These are phyloP conservation scores for Trichoplusia ni DNA, from an alignment of 1,140 invertebrate species.

Conservation along the genomic window DNA sequence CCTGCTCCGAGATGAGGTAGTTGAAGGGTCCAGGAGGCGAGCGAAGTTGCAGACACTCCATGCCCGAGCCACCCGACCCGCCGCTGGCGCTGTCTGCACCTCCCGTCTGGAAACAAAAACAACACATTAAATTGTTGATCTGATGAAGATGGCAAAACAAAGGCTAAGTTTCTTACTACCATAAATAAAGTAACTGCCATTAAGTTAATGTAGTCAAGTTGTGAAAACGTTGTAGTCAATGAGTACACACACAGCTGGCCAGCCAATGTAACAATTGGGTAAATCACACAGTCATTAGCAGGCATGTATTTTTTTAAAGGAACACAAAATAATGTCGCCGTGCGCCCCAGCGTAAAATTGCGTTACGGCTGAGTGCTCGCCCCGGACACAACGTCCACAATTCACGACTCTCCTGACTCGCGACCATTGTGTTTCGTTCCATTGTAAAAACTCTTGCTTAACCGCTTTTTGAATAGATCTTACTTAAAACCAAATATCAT, in stretches of 20 bases:
- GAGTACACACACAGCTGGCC: background rate
- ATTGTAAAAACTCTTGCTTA: conserved; percentile 45
- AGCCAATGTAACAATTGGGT: conserved; percentile 10
- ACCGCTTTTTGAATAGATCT: conserved; percentile 29
- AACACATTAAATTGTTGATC: background rate
- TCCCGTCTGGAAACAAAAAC: conserved; percentile 66
- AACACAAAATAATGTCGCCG: conserved; percentile 40
- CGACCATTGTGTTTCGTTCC: conserved; percentile 48
- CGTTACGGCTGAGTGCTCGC: conserved; percentile 43
- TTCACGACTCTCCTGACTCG: conserved; percentile 41
- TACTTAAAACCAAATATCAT: conserved; percentile 6
- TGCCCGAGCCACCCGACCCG: conserved; percentile 83
- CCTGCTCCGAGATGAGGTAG: conserved; percentile 91
- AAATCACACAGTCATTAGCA: conserved; percentile 24
- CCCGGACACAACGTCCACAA: conserved; percentile 38
- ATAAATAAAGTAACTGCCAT: too few species aligned
- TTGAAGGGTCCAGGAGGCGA: conserved; percentile 86
- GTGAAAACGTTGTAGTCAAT: too few species aligned
- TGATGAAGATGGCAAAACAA: too few species aligned
- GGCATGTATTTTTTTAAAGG: conserved; percentile 28
- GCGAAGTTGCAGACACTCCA: conserved; percentile 88
- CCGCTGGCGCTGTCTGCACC: conserved; percentile 81
- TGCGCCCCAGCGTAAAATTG: conserved; percentile 50
- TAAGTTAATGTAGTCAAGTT: too few species aligned
- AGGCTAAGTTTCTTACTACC: too few species aligned